These are phyloP conservation scores for Lepidostoma basale DNA, from an alignment of 1,140 invertebrate genomes.

Conservation along the genomic window DNA sequence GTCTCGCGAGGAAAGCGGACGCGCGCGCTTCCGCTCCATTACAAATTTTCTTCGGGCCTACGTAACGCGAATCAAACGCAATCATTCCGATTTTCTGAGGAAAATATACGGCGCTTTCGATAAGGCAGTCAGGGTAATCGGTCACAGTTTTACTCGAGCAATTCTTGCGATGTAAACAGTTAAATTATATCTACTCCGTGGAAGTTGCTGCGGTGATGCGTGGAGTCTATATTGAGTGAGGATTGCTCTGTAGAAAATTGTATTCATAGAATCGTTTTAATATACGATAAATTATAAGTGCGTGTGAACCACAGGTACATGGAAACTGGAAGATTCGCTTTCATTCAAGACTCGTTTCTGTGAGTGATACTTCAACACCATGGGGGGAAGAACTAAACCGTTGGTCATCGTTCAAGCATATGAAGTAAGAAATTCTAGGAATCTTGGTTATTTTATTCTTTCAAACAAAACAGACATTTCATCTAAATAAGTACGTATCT, in stretches of 20 bases:
- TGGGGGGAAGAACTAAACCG: constrained; percentile 39
- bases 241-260: no score
- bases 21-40: not conserved
- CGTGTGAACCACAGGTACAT: no score
- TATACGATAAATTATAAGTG: no score
- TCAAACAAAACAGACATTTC: no score
- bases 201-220: constrained; percentile 25
- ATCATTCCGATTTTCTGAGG: not conserved
- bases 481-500: no score
- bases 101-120: not conserved
- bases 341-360: not conserved
- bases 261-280: no score
- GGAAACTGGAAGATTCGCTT: not conserved
- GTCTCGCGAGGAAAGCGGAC: not conserved
- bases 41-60: not conserved
- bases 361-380: constrained; percentile 16
- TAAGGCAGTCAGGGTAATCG: not conserved
- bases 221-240: no score
- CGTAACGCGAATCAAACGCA: not conserved
- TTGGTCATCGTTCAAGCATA: constrained; percentile 42
- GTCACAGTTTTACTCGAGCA: not conserved
- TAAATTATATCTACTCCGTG: not conserved
- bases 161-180: constrained; percentile 7
- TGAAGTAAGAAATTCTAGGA: no score
- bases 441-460: no score